Base-by-base conservation (phyloP, 2,797 vertebrate genomes). In the Arvicola amphibius region DNA sequence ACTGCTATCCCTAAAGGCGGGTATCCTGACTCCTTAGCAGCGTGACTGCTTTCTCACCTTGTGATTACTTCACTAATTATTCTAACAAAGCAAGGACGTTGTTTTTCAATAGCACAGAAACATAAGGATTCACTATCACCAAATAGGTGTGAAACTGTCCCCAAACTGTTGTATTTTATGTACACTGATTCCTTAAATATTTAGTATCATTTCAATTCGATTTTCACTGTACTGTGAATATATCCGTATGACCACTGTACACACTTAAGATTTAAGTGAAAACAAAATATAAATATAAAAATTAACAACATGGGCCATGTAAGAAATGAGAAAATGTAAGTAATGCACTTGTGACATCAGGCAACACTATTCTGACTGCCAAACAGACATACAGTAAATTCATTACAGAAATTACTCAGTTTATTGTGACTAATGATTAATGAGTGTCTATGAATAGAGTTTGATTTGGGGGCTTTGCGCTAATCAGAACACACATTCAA, bases 401-500 rank as follows among this genome's bases (percentile, higher is more conserved):
- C 48, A 96, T 94, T 79, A 89, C 76, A 56, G 93, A 96, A 97
- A 92, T 59, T 85, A 86, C 76, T 93, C 59, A 10, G 17, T 95
- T 96, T 94, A 78, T 61, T 97, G 27, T 97, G 48, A 91, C 32
- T 95, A 91, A 63, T 97, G 48, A 92, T 32, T 95, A 90, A 63
- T 90, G 95, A 80, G 76, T 40, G 6, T 77, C 27, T 40, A 88
- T 97, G 87, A 97, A 97, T 95, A 96, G 92, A 85, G 53, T 85
- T 97, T 96, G 84, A 97, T 97, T 97, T 97, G 89, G 92, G 53
- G 27, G 71, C 67, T 88, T 76, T 69, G 37, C 90, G 76, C 59
- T 92, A 94, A 96, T 97, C 88, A 85, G 34, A 56, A 92, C 56
- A 94, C 56, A 97, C 83, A 96, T 95, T 96, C 63, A 90, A 96